Percentiles rank a stretch among this genome's conserved stretches.
Evolutionary conservation across 2,113 vertebrate genomes (phyloP).

Genomic region (Hippocampus comes): DNA sequence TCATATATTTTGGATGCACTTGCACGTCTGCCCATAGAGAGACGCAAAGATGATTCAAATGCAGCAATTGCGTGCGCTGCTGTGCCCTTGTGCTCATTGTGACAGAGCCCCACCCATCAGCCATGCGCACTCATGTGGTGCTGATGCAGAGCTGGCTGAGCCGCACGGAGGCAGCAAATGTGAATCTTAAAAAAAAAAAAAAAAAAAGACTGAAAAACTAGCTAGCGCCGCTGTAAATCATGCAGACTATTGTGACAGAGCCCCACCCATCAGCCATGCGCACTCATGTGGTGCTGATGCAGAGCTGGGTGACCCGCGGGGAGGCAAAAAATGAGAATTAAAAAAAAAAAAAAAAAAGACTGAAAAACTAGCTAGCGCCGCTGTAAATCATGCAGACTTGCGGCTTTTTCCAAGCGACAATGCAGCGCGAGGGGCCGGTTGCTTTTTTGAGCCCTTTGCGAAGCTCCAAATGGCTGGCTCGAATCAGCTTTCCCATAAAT

Average conservation of each 20-base stretch:
- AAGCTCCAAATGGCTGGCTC: conserved; percentile 57
- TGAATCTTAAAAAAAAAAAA: conserved; percentile 17
- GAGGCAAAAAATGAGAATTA: conserved; percentile 22
- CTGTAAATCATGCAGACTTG: conserved; percentile 36
- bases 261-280: conserved; percentile 51
- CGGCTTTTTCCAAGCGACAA: conserved; percentile 17
- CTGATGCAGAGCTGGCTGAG: conserved; percentile 35
- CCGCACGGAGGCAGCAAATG: conserved; percentile 39
- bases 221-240: conserved; percentile 25
- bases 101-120: conserved; percentile 55
- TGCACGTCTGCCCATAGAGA: neutral
- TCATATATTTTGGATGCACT: neutral
- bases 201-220: neutral
- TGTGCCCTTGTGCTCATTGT: conserved; percentile 41
- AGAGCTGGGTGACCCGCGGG: conserved; percentile 36
- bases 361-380: neutral
- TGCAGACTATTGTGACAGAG: conserved; percentile 46
- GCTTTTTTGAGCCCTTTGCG: conserved; percentile 39
- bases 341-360: neutral
- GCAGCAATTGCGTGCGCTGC: conserved; percentile 33
- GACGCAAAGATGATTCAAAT: conserved; percentile 36
- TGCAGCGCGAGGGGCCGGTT: conserved; percentile 29
- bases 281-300: conserved; percentile 49
- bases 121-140: conserved; percentile 43
- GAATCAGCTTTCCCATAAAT: conserved; percentile 60